Percentiles rank a stretch among this genome's conserved stretches.
phyloP scores from a whole-genome alignment of 2,113 vertebrate species.

The Mesoclemmys tuberculata region DNA sequence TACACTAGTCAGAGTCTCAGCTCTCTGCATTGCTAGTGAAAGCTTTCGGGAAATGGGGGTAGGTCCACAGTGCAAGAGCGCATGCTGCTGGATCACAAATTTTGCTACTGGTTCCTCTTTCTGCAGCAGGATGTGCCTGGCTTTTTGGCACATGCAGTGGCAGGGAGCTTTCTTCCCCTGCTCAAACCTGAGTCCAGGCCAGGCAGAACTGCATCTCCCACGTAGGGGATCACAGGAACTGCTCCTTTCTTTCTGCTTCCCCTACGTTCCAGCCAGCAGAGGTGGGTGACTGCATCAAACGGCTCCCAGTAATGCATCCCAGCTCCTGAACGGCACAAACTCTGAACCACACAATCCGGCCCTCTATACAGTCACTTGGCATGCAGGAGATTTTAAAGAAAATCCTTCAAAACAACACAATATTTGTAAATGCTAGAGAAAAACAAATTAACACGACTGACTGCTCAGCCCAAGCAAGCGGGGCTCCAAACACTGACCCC shows the following conservation, averaged over 20 bases:
- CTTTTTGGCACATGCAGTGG: not conserved
- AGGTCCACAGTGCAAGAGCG: fast-evolving
- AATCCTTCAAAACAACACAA: too few relatives aligned
- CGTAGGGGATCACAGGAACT: not conserved
- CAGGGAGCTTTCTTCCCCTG: fast-evolving
- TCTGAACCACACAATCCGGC: too few relatives aligned
- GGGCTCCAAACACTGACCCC: too few relatives aligned
- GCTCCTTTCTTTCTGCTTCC: not conserved
- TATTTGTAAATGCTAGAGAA: too few relatives aligned
- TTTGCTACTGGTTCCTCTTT: fast-evolving
- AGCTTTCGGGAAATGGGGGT: fast-evolving
- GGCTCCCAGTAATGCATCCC: too few relatives aligned
- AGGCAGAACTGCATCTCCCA: not conserved
- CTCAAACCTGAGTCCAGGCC: not conserved
- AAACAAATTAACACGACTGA: too few relatives aligned
- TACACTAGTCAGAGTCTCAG: not conserved
- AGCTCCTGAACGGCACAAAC: too few relatives aligned
- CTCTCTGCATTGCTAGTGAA: not conserved
- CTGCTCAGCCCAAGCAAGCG: too few relatives aligned
- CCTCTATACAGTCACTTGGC: too few relatives aligned
- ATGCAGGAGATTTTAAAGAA: too few relatives aligned
- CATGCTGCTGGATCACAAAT: fast-evolving
- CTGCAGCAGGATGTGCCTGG: not conserved
- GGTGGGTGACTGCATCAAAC: too few relatives aligned
- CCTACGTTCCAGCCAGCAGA: too few relatives aligned